Percentiles rank a stretch among this genome's conserved stretches.
phyloP scores from a whole-genome alignment of 2,888 invertebrate species.

The Lithophane leautieri region DNA sequence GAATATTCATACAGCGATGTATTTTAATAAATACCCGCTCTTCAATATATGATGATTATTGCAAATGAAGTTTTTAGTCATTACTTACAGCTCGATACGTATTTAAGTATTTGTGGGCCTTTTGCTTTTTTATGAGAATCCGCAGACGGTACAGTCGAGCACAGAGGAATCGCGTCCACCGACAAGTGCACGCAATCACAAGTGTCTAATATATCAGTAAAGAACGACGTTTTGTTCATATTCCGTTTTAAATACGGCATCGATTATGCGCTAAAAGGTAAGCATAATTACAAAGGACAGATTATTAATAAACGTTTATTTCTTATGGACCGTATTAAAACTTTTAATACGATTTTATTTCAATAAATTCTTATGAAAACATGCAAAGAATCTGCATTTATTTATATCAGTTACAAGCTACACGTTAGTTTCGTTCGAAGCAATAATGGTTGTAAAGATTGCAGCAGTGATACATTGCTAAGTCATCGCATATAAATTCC shows the following conservation, averaged over 20 bases:
- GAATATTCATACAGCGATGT: constrained; percentile 70
- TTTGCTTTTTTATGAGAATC: constrained; percentile 37
- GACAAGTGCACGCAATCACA: constrained; percentile 27
- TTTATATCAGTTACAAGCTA: constrained; percentile 48
- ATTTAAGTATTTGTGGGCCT: constrained; percentile 47
- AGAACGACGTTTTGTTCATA: constrained; percentile 28
- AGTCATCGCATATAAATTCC: constrained; percentile 58
- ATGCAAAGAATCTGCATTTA: constrained; percentile 45
- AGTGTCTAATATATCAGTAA: constrained; percentile 28
- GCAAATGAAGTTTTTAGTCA: constrained; percentile 57
- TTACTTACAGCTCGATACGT: constrained; percentile 37
- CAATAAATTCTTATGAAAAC: constrained; percentile 23
- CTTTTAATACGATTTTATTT: constrained; percentile 27
- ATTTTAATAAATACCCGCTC: constrained; percentile 52
- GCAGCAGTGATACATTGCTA: constrained; percentile 55
- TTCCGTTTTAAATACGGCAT: constrained; percentile 29
- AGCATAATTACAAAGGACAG: constrained; percentile 26
- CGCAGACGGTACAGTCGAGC: constrained; percentile 36
- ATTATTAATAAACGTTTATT: constrained; percentile 35
- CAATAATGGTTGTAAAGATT: constrained; percentile 61
- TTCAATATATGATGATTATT: constrained; percentile 52
- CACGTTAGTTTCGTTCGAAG: constrained; percentile 52
- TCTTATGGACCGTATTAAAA: constrained; percentile 11
- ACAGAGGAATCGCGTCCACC: not conserved
- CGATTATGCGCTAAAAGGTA: constrained; percentile 27